Conservation (phyloP, 2,113 vertebrate species). For the Periophthalmus modestus region DNA sequence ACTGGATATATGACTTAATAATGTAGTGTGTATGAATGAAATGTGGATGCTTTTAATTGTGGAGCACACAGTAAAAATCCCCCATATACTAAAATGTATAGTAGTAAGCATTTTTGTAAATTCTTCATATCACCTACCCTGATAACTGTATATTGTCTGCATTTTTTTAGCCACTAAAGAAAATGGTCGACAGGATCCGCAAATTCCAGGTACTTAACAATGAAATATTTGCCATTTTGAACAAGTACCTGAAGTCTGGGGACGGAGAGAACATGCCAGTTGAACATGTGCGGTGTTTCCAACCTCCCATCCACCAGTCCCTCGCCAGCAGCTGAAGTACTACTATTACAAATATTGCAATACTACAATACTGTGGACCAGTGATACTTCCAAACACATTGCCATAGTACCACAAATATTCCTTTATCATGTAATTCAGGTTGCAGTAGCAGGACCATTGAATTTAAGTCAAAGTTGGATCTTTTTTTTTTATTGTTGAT, state of each 20-base stretch:
- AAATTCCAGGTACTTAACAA: slow-evolving; percentile 97
- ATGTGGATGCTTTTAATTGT: too few relatives aligned
- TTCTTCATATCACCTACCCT: not conserved
- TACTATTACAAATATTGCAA: not conserved
- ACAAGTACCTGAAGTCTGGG: slow-evolving; percentile 94
- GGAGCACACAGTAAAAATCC: too few relatives aligned
- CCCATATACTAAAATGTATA: not conserved
- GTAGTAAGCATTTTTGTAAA: too few relatives aligned
- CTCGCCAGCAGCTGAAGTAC: slow-evolving; percentile 89
- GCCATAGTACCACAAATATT: slow-evolving; percentile 38
- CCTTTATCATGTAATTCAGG: slow-evolving; percentile 16
- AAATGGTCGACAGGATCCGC: slow-evolving; percentile 97
- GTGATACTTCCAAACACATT: slow-evolving; percentile 31
- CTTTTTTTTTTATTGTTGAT: slow-evolving; percentile 36
- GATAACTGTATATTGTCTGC: not conserved
- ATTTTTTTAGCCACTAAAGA: slow-evolving; percentile 87
- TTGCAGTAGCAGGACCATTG: slow-evolving; percentile 42
- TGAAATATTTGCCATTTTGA: slow-evolving; percentile 92
- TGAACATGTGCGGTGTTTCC: slow-evolving; percentile 97
- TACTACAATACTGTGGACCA: slow-evolving; percentile 19
- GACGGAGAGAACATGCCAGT: slow-evolving; percentile 95
- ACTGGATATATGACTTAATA: too few relatives aligned
- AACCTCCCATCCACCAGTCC: slow-evolving; percentile 97
- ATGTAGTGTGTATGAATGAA: too few relatives aligned
- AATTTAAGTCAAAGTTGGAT: slow-evolving; percentile 23